Conservation (phyloP, 2,797 vertebrate species). For the Gadopsis marmoratus region DNA sequence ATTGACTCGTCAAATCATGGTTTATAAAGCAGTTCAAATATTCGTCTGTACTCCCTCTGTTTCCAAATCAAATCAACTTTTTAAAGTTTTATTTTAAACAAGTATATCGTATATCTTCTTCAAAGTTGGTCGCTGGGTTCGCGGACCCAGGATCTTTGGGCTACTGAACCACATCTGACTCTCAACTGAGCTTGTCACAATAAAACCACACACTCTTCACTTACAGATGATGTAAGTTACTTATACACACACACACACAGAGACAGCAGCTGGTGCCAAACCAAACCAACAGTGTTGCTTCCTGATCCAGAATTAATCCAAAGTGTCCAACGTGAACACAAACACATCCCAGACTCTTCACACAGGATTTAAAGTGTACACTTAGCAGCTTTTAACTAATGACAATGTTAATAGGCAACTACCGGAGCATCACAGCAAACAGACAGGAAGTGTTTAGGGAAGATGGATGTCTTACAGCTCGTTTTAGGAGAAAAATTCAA, state of each 20-base stretch:
- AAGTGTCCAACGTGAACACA: conserved; percentile 51
- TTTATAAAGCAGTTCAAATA: conserved; percentile 27
- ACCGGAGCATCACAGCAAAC: conserved; percentile 10
- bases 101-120: conserved; percentile 16
- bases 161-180: conserved; percentile 57
- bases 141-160: background rate
- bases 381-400: conserved; percentile 63
- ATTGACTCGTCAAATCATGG: conserved; percentile 8
- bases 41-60: conserved; percentile 29
- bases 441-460: conserved; percentile 9
- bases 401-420: conserved; percentile 41
- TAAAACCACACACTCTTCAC: conserved; percentile 43
- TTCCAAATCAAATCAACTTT: conserved; percentile 32
- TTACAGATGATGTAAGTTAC: conserved; percentile 50
- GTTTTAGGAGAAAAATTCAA: background rate
- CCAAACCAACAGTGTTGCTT: conserved; percentile 52
- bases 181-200: conserved; percentile 45
- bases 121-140: conserved; percentile 38
- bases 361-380: conserved; percentile 51
- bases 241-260: conserved; percentile 3
- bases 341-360: conserved; percentile 53
- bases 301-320: conserved; percentile 48
- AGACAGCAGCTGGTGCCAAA: conserved; percentile 19
- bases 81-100: background rate
- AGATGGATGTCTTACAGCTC: conserved; percentile 17